phyloP scores from a whole-genome alignment of 2,113 vertebrate genomes.

The Xiphophorus maculatus region DNA sequence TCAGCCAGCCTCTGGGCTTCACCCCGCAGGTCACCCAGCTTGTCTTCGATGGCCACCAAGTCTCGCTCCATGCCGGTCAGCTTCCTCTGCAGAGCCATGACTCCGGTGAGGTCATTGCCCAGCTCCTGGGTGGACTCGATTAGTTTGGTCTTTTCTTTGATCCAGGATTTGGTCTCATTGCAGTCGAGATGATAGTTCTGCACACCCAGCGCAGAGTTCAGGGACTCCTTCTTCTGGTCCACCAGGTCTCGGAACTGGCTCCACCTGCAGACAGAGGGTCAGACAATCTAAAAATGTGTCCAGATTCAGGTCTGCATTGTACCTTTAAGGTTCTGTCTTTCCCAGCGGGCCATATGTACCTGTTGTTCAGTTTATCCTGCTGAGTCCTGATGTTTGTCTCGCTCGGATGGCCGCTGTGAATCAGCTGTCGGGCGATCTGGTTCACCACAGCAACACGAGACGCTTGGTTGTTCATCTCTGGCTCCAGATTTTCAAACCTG shows the following conservation, averaged over 20 bases:
- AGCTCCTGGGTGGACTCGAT: constrained; percentile 97
- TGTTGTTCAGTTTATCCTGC: constrained; percentile 96
- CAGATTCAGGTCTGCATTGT: not conserved
- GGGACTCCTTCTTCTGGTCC: constrained; percentile 93
- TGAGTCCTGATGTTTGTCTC: constrained; percentile 94
- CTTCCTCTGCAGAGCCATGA: constrained; percentile 96
- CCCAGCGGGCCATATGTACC: constrained; percentile 66
- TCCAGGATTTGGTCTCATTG: constrained; percentile 98
- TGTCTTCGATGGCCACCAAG: constrained; percentile 93
- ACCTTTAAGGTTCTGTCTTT: too few species aligned
- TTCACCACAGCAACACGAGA: constrained; percentile 96
- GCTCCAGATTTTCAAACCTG: constrained; percentile 97
- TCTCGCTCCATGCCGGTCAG: constrained; percentile 96
- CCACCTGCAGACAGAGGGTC: constrained; percentile 81
- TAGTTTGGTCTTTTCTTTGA: constrained; percentile 97
- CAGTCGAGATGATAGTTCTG: constrained; percentile 99
- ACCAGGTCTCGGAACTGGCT: constrained; percentile 95
- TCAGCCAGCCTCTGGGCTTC: constrained; percentile 89
- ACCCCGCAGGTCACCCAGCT: constrained; percentile 88
- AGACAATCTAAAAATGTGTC: not conserved
- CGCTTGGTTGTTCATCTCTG: constrained; percentile 97
- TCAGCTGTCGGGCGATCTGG: constrained; percentile 94
- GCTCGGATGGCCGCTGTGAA: constrained; percentile 90
- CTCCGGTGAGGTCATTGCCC: constrained; percentile 93
- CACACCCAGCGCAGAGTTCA: constrained; percentile 94